Evolutionary conservation across 2,888 invertebrate species (phyloP), one percentile per base, ranked within the genome.

Genomic region (Drosophila nigricruria): DNA sequence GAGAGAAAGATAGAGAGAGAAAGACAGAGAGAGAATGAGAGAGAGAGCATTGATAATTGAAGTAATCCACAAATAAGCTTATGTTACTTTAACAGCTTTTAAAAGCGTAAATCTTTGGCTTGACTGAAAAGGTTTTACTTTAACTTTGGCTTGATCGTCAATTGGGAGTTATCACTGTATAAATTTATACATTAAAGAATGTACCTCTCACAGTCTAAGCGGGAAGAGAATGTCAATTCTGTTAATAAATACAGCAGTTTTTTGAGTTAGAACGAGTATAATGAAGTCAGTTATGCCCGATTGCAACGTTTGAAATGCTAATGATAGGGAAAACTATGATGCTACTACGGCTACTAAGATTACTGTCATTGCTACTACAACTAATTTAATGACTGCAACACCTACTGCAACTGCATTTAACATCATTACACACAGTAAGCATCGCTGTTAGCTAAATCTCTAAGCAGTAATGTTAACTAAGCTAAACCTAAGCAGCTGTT

Each of bases 101-200:
- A n/a, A n/a, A n/a, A n/a, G n/a, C n/a, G n/a, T n/a, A n/a, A n/a
- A n/a, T n/a, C n/a, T n/a, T n/a, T n/a, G n/a, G 38, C 38, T 38
- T 38, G n/a, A 38, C 38, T n/a, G n/a, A 38, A 38, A 38, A 38
- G n/a, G 38, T n/a, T 38, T 38, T 38, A 38, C 38, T 38, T 6
- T n/a, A 38, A 38, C 38, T 38, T n/a, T n/a, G 38, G 38, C 38
- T 38, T 8, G n/a, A n/a, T 38, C 16, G n/a, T 2, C n/a, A n/a
- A 38, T 38, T 8, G 5, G 16, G 36, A 36, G 36, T 16, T 36
- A 16, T 16, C 36, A 36, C 36, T 36, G 34, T 14, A n/a, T n/a
- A n/a, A n/a, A n/a, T n/a, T n/a, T n/a, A n/a, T n/a, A n/a, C n/a
- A n/a, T n/a, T n/a, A n/a, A n/a, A n/a, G n/a, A n/a, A n/a, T n/a